Base-by-base conservation (phyloP, 2,888 invertebrate genomes). In the Dorcus parallelipipedus region DNA sequence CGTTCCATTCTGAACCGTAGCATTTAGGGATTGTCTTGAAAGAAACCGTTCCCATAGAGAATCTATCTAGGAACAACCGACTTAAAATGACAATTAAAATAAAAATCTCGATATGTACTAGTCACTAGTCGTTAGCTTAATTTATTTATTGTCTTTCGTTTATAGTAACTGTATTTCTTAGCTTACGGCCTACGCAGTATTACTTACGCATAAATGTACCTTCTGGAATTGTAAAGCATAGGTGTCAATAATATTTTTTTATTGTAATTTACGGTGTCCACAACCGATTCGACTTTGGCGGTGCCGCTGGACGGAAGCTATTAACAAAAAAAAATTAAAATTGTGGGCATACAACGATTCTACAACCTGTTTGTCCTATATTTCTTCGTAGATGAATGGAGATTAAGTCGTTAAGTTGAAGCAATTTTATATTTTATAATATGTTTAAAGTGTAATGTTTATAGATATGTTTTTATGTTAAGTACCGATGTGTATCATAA, bases 101-200 rank as follows among this genome's bases (percentile, higher is more conserved):
- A n/a, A 43, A 45, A 38, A 55, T 49, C 41, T 42, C 38, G 48
- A 58, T 45, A 54, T 59, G 59, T 59, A 49, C 59, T 59, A 59
- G 56, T 57, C 55, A 56, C 48, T 54, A 56, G 55, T 42, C 52
- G 49, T 42, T 49, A 47, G 56, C 54, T 55, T 58, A 48, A 58
- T 63, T 61, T 59, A 62, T 63, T 64, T 64, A 62, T 63, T 67
- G 56, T 60, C 60, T 56, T 52, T 39, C 41, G 51, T 49, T 49
- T 33, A 40, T 45, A 17, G 38, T 43, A 10, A 62, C 63, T 65
- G 64, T 65, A 68, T 68, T 64, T 54, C 50, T 67, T 66, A 61
- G 66, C 63, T 67, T 65, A 64, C 64, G 67, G 70, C 69, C 70
- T 69, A 69, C 67, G 58, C 66, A 69, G 66, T 69, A 69, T 68